Evolutionary conservation across 2,113 vertebrate genomes (phyloP).

Genomic region (Myocastor coypus): DNA sequence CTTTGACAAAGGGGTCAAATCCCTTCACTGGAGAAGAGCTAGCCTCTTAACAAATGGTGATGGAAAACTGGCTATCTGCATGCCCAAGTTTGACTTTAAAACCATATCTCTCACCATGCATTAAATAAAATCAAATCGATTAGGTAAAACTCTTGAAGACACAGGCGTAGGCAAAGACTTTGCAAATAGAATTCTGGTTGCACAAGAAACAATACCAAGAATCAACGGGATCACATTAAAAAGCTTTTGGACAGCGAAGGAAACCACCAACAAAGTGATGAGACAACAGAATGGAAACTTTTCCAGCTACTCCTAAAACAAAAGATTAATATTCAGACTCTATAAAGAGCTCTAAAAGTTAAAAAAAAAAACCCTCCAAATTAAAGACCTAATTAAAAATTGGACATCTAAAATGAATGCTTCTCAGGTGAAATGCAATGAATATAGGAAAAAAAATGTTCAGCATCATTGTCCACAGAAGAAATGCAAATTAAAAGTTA

Average conservation of each 20-base stretch:
- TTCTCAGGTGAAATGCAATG: not conserved
- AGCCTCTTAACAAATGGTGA: not conserved
- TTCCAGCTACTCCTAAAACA: not conserved
- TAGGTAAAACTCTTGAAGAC: not conserved
- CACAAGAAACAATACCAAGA: not conserved
- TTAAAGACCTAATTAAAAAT: not conserved
- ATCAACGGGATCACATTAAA: not conserved
- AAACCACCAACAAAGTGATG: not conserved
- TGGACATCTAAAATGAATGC: not conserved
- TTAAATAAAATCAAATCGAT: not conserved
- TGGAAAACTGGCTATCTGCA: not conserved
- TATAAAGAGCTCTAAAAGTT: not conserved
- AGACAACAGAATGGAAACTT: not conserved
- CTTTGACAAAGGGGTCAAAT: not conserved
- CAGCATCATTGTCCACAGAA: not conserved
- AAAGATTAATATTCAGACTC: not conserved
- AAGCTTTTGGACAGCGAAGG: not conserved
- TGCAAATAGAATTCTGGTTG: not conserved
- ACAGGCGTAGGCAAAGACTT: not conserved
- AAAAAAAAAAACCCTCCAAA: not conserved
- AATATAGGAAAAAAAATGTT: not conserved
- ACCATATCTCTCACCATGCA: not conserved
- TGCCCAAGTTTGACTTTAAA: not conserved
- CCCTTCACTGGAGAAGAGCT: not conserved
- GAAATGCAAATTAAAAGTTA: not conserved